Evolutionary conservation across 2,113 vertebrate species (phyloP), one percentile per base, ranked within the genome.

Genomic region (Sphaerodactylus townsendi): DNA sequence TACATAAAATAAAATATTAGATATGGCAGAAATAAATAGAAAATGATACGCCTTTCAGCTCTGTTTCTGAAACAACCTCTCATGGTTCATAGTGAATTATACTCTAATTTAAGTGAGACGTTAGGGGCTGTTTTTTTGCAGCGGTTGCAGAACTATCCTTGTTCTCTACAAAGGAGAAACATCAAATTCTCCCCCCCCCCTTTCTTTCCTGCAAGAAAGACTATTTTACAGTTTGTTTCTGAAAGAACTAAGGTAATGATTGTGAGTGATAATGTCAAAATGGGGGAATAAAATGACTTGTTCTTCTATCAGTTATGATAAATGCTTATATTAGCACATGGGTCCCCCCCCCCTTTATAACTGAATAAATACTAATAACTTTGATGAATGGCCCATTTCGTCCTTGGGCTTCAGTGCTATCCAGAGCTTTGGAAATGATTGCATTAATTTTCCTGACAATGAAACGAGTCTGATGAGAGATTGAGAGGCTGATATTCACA

Each of bases 161-260:
- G 25, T 92, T 30, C 30, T 37, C 74, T 85, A 28, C 92, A 94
- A 88, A 69, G 77, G 39, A 86, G 74, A 90, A 93, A 88, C 13
- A 72, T 85, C 56, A 85, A 81, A 85, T 41, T 64, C 92, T 48
- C 74, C 21, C 65, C 74, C 21, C 11, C 21, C 17, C 11, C 21
- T 78, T 33, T 53, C 72, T 91, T 88, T 92, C 78, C 71, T 84
- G 41, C 6, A 77, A 81, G 88, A 92, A 90, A 81, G 83, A 89
- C 81, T 93, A 81, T 93, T 95, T 93, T 83, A 79, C 88, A 91
- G 76, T 91, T 92, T 93, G 84, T 90, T 93, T 89, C 86, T 92
- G 82, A 88, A 88, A 70, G 73, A 93, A 79, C n/a, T 11, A 80
- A 75, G 62, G 78, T 69, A 82, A 90, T 86, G 79, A 82, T 30